Conservation (phyloP, 2,888 invertebrate species). For the Stenodera caucasica region DNA sequence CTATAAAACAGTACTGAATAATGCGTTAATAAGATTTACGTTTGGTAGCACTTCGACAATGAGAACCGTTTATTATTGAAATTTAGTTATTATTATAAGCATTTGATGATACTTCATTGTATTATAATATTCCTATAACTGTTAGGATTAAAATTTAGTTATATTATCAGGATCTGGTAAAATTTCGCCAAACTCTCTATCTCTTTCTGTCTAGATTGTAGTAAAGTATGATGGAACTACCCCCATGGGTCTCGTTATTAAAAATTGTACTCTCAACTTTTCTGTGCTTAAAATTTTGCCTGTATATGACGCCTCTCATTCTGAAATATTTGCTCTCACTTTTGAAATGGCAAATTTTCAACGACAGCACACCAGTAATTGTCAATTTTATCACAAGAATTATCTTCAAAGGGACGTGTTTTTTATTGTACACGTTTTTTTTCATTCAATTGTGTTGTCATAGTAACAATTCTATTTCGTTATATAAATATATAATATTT, state of each 20-base stretch:
- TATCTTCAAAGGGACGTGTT: not conserved
- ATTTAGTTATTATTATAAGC: conserved; percentile 17
- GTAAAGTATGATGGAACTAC: conserved; percentile 45
- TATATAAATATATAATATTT: too few relatives aligned
- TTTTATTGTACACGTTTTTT: not conserved
- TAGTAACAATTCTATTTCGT: not conserved
- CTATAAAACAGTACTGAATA: conserved; percentile 23
- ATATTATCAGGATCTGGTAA: conserved; percentile 27
- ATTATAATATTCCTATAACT: not conserved
- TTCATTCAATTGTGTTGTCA: not conserved
- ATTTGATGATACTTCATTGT: conserved; percentile 13
- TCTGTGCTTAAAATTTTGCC: conserved; percentile 50
- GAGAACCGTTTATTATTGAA: conserved; percentile 19
- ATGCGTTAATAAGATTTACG: conserved; percentile 28
- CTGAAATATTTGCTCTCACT: conserved; percentile 37
- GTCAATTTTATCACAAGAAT: conserved; percentile 30
- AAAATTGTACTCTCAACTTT: conserved; percentile 50
- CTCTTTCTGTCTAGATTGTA: conserved; percentile 29
- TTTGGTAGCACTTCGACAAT: too few relatives aligned
- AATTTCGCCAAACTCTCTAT: conserved; percentile 20
- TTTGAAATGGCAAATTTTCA: conserved; percentile 33
- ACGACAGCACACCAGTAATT: conserved; percentile 33
- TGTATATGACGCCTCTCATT: conserved; percentile 39
- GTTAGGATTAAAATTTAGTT: conserved; percentile 17
- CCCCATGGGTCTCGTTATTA: conserved; percentile 51